These are phyloP conservation scores for Hyperoplus lanceolatus DNA, from an alignment of 2,797 vertebrate genomes.

Conservation along the genomic window DNA sequence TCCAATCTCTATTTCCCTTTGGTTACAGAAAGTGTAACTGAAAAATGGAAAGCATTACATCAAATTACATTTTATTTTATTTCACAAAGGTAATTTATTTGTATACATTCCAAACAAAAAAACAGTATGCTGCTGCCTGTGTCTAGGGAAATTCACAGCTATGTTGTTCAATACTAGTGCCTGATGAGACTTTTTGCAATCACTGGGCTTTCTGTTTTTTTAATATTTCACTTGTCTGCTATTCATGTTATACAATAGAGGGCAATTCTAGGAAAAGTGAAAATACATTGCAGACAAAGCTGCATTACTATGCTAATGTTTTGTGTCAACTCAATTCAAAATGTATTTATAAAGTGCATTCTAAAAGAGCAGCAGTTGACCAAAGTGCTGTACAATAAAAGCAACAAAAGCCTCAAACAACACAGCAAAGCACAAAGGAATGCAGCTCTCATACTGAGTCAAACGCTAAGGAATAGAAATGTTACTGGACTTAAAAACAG, in stretches of 20 bases:
- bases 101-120: not conserved
- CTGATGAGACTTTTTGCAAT: not conserved
- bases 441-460: too few species aligned
- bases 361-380: too few species aligned
- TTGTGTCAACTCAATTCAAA: not conserved
- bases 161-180: constrained; percentile 2
- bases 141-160: not conserved
- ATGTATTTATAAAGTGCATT: too few species aligned
- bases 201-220: not conserved
- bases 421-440: too few species aligned
- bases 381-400: too few species aligned
- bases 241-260: constrained; percentile 1
- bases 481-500: too few species aligned
- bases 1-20: not conserved
- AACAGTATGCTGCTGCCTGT: not conserved
- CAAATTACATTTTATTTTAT: not conserved
- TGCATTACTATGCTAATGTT: not conserved
- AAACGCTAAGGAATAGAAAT: too few species aligned
- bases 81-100: not conserved
- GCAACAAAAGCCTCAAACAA: too few species aligned
- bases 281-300: not conserved
- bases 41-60: not conserved
- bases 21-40: not conserved
- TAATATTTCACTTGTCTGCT: not conserved
- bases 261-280: not conserved